phyloP scores from a whole-genome alignment of 2,113 vertebrate genomes.

The Sakesphorus luctuosus region DNA sequence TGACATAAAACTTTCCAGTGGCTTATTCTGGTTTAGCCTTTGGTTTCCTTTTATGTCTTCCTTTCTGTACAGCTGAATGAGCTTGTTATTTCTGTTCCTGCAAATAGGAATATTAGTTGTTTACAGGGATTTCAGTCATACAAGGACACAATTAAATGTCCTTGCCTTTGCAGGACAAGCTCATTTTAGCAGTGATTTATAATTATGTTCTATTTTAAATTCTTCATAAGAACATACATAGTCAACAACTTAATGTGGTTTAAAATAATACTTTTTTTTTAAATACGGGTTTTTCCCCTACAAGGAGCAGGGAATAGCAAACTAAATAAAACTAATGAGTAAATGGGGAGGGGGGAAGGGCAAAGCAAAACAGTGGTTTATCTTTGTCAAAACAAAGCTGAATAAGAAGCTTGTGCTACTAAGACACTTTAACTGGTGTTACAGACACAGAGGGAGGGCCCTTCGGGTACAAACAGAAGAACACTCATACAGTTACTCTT shows the following conservation, averaged over 20 bases:
- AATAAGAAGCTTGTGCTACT: conserved; percentile 64
- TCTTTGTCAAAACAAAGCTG: conserved; percentile 62
- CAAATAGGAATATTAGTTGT: conserved; percentile 64
- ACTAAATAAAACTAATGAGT: conserved; percentile 2
- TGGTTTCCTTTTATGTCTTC: conserved; percentile 68
- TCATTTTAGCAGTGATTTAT: conserved; percentile 44
- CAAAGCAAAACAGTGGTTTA: conserved; percentile 48
- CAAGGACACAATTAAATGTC: conserved; percentile 45
- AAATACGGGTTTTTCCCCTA: not conserved
- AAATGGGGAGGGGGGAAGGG: conserved; percentile 14
- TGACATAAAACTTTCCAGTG: conserved; percentile 62
- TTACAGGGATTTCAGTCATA: conserved; percentile 48
- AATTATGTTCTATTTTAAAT: conserved; percentile 36
- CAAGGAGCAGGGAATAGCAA: not conserved
- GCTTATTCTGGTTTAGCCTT: conserved; percentile 57
- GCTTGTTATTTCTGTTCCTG: conserved; percentile 45
- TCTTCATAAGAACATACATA: not conserved
- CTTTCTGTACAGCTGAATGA: conserved; percentile 48
- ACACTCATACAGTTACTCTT: conserved; percentile 12
- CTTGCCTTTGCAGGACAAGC: conserved; percentile 20
- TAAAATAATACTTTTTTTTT: not conserved
- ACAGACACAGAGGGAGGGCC: not conserved
- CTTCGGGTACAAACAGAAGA: not conserved
- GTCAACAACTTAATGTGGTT: not conserved
- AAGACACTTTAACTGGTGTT: conserved; percentile 5